Evolutionary conservation across 2,113 vertebrate genomes (phyloP).

Genomic region (Microcebus lehilahytsara): DNA sequence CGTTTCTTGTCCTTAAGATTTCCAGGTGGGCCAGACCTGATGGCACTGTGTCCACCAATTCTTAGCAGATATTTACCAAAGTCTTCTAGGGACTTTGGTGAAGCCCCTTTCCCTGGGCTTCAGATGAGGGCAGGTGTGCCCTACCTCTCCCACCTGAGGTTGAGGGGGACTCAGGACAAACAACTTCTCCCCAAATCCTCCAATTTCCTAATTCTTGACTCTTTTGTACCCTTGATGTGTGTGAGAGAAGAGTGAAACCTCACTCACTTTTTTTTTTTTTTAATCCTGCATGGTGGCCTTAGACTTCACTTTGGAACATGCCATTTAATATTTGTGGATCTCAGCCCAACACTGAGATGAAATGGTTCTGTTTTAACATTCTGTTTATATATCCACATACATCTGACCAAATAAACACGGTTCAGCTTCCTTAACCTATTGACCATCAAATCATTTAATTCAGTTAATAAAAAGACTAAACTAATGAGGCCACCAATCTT

Average conservation of each 20-base stretch:
- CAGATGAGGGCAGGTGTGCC: not conserved
- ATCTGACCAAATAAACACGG: not conserved
- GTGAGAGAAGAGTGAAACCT: not conserved
- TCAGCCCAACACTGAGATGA: not conserved
- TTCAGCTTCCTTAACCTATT: not conserved
- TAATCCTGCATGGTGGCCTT: not conserved
- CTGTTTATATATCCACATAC: not conserved
- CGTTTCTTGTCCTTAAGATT: not conserved
- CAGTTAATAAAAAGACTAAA: not conserved
- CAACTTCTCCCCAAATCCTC: not conserved
- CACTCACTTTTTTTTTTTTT: not conserved
- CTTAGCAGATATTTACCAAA: not conserved
- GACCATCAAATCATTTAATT: not conserved
- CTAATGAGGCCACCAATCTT: not conserved
- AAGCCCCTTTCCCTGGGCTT: not conserved
- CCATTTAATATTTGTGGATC: not conserved
- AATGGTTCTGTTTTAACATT: not conserved
- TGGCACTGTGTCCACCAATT: not conserved
- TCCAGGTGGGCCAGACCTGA: not conserved
- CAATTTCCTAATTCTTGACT: not conserved
- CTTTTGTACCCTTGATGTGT: not conserved
- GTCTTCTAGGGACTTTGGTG: not conserved
- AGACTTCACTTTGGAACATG: not conserved
- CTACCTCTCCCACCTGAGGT: not conserved
- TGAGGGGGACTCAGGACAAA: not conserved